Evolutionary conservation across 2,797 vertebrate species (phyloP), one percentile per base, ranked within the genome.

Genomic region (Sternarchorhynchus goeldii): DNA sequence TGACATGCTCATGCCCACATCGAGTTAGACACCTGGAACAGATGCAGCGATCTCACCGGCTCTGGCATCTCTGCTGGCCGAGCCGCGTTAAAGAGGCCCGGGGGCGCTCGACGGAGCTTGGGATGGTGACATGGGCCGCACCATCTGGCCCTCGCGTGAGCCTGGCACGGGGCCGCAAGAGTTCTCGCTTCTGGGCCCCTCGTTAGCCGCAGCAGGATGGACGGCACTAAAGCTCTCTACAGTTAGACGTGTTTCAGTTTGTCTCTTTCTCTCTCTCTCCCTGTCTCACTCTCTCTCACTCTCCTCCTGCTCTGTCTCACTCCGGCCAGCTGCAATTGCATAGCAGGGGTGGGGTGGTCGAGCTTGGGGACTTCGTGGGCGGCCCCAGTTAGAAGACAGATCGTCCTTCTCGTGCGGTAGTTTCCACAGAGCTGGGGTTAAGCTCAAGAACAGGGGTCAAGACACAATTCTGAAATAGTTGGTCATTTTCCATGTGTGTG

Each of bases 241-340:
- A 72, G 73, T 4, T 83, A 80, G 73, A 36, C 34, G 77, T 81
- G 84, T 76, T 58, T 77, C 77, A 39, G 21, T 56, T 65, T 8
- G 29, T 63, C n/a, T 71, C 31, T 68, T 36, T 82, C 8, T 34
- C 60, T 36, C 79, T 72, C 59, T 57, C 63, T 66, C 64, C 63
- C 14, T 67, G 36, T 78, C 59, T 67, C 53, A 32, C 25, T 55
- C 65, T 70, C 81, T 10, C 2, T 79, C 64, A 25, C 17, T 56
- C 3, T 32, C 67, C 32, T 59, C 60, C 73, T 62, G 45, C 57
- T 32, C 50, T 57, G 66, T 34, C 79, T 6, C 5, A 80, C 56
- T 32, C 31, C 76, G 79, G 84, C 86, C 88, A 91, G 87, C 88
- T 91, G 90, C 84, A 86, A 88, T 88, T 85, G 89, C 78, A 89